Conservation (phyloP, 1,140 invertebrate genomes). For the Caenorhabditis brenneri region DNA sequence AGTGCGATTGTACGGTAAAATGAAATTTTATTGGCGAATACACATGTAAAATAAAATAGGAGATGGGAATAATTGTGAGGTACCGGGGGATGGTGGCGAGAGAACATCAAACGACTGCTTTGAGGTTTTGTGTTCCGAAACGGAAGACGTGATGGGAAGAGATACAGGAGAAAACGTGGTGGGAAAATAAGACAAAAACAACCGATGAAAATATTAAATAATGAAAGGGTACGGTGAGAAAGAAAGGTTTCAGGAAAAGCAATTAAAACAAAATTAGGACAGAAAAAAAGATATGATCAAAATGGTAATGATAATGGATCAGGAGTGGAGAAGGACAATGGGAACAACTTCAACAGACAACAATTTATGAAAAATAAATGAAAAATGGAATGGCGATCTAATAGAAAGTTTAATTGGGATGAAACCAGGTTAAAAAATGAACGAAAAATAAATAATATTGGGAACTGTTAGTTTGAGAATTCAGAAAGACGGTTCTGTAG, state of each 20-base stretch:
- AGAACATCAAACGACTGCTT: no score
- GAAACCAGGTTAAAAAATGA: neutral
- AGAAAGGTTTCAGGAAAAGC: neutral
- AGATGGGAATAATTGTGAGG: no score
- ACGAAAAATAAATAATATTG: neutral
- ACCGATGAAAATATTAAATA: neutral
- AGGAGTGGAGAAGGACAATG: neutral
- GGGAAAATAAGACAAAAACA: neutral
- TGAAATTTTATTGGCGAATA: no score
- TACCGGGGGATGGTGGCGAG: no score
- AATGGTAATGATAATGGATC: neutral
- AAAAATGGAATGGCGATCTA: neutral
- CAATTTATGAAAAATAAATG: neutral
- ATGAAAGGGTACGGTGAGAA: neutral
- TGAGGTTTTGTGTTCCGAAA: no score
- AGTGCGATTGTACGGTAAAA: no score
- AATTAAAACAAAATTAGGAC: neutral
- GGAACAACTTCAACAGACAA: slow-evolving; percentile 4
- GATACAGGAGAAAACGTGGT: neutral
- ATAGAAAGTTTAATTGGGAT: neutral
- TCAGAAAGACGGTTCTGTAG: slow-evolving; percentile 15
- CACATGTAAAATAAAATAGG: no score
- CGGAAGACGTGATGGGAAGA: no score
- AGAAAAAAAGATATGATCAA: neutral
- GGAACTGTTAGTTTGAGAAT: neutral